These are phyloP conservation scores for Eidolon dupreanum DNA, from an alignment of 2,797 vertebrate species.

Conservation along the genomic window DNA sequence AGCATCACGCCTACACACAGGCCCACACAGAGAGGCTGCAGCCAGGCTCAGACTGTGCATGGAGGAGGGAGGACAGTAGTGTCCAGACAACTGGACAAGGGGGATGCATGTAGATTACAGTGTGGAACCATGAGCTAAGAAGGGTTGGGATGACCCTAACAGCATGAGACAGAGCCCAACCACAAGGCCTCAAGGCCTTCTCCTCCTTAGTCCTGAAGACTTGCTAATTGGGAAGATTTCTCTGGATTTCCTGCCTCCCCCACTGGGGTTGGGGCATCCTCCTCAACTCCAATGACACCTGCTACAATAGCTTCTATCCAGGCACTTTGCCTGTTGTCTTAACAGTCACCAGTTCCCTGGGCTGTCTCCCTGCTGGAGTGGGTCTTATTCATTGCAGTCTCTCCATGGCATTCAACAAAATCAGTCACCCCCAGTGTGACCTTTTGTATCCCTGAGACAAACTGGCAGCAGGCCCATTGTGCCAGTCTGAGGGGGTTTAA, in stretches of 20 bases:
- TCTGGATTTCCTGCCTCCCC: neutral
- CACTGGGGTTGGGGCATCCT: neutral
- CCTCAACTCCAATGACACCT: neutral
- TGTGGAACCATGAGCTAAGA: neutral
- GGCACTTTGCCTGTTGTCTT: neutral
- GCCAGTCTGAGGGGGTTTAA: neutral
- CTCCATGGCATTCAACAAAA: neutral
- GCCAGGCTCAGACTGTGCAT: accelerated
- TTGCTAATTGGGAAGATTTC: neutral
- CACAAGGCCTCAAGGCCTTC: accelerated
- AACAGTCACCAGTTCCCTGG: neutral
- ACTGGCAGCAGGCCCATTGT: neutral
- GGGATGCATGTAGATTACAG: neutral
- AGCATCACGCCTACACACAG: neutral
- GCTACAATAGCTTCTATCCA: neutral
- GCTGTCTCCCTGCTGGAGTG: neutral
- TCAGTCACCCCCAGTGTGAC: neutral
- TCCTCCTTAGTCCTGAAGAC: neutral
- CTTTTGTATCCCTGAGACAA: neutral
- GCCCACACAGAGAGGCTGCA: neutral
- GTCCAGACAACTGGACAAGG: neutral
- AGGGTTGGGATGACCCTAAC: neutral
- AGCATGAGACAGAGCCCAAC: neutral
- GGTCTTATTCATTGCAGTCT: neutral
- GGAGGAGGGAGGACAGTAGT: accelerated